These are phyloP conservation scores for Dinocampus coccinellae DNA, from an alignment of 2,888 invertebrate species.

Conservation along the genomic window DNA sequence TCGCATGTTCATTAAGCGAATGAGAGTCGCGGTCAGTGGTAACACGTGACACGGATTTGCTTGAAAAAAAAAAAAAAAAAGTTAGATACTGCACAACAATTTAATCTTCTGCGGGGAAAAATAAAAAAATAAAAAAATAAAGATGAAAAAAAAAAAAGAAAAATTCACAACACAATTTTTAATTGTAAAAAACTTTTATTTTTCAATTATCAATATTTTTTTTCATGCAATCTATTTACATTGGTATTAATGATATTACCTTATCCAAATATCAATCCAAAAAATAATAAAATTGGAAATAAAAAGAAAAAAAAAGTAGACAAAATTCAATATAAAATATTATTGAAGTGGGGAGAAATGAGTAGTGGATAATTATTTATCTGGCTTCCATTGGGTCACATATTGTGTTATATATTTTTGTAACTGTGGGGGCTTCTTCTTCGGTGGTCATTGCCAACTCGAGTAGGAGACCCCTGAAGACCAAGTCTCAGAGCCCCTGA, in stretches of 20 bases:
- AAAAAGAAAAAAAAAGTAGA: too few relatives aligned
- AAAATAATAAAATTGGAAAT: too few relatives aligned
- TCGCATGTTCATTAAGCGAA: constrained; percentile 47
- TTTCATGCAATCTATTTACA: too few relatives aligned
- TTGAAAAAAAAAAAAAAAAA: background rate
- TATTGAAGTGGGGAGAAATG: too few relatives aligned
- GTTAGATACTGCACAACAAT: background rate
- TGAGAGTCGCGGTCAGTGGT: constrained; percentile 39
- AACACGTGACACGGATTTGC: constrained; percentile 38
- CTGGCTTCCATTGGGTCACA: background rate
- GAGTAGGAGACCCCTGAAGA: background rate
- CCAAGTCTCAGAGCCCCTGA: background rate
- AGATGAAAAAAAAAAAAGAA: background rate
- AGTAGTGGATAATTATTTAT: too few relatives aligned
- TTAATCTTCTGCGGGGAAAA: too few relatives aligned
- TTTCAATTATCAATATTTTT: too few relatives aligned
- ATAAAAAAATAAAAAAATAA: too few relatives aligned
- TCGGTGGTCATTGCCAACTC: background rate
- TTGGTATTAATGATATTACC: too few relatives aligned
- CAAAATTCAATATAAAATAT: too few relatives aligned
- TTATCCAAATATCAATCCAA: too few relatives aligned
- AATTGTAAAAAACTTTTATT: too few relatives aligned
- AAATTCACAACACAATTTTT: background rate
- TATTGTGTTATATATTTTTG: background rate
- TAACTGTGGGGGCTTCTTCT: background rate